phyloP scores from a whole-genome alignment of 1,140 invertebrate species.

The Ceratina australensis region DNA sequence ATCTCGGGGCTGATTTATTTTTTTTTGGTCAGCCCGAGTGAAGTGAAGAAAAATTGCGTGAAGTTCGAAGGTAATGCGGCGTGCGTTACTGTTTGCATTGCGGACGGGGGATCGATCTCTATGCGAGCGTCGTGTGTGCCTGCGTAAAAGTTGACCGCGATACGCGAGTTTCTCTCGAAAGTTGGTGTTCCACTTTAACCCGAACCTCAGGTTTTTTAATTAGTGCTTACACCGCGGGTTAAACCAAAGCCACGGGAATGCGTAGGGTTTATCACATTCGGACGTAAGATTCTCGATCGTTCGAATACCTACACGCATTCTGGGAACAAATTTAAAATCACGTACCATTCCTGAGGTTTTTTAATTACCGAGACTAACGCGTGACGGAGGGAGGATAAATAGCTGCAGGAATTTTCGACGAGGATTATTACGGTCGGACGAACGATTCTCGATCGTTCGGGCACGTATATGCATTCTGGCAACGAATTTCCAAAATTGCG shows the following conservation, averaged over 20 bases:
- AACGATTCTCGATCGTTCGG: slow-evolving; percentile 1
- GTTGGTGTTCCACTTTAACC: slow-evolving; percentile 8
- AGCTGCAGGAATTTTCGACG: too few species aligned
- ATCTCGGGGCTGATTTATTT: not conserved
- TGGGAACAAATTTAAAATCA: slow-evolving; percentile 7
- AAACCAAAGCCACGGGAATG: too few species aligned
- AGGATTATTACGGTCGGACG: not conserved
- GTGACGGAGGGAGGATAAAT: not conserved
- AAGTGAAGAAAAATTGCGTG: slow-evolving; percentile 3
- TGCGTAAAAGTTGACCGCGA: slow-evolving; percentile 25
- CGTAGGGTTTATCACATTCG: not conserved
- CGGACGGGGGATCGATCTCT: slow-evolving; percentile 34
- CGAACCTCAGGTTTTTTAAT: too few species aligned
- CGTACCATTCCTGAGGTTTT: too few species aligned
- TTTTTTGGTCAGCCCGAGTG: slow-evolving; percentile 6
- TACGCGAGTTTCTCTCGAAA: not conserved
- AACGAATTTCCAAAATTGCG: slow-evolving; percentile 24
- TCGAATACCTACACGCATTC: not conserved
- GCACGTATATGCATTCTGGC: slow-evolving; percentile 18
- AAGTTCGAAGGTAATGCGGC: slow-evolving; percentile 29
- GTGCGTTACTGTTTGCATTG: slow-evolving; percentile 35
- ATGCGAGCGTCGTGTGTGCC: slow-evolving; percentile 14
- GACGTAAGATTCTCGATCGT: slow-evolving; percentile 5
- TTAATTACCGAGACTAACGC: too few species aligned
- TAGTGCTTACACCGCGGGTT: too few species aligned